Percentiles rank a stretch among this genome's conserved stretches.
Evolutionary conservation across 2,113 vertebrate genomes (phyloP).

Genomic region (Halcyon senegalensis): DNA sequence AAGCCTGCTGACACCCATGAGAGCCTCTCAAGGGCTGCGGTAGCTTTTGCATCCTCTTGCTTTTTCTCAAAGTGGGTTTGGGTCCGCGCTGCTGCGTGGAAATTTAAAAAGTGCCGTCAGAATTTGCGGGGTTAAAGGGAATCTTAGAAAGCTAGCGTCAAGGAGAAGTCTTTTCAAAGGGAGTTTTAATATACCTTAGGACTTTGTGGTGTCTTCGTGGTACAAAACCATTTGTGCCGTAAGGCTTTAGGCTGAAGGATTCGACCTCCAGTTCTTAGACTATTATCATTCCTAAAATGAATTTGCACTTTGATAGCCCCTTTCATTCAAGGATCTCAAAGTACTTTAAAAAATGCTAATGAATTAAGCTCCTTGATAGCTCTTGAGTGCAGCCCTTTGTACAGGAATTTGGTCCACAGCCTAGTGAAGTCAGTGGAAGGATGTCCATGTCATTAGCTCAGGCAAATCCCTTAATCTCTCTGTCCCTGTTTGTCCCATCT

Average conservation of each 20-base stretch:
- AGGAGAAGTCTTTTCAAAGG: not conserved
- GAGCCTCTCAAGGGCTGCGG: not conserved
- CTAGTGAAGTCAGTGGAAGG: not conserved
- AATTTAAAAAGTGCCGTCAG: not conserved
- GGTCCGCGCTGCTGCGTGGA: not conserved
- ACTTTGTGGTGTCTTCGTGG: not conserved
- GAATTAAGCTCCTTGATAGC: constrained; percentile 38
- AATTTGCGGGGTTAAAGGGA: not conserved
- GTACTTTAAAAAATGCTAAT: constrained; percentile 27
- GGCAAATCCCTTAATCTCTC: not conserved
- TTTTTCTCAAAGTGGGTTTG: not conserved
- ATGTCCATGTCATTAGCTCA: not conserved
- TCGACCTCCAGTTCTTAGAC: not conserved
- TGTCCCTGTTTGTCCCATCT: not conserved
- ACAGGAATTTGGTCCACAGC: constrained; percentile 1
- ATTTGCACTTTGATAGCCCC: constrained; percentile 26
- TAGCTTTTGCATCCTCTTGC: not conserved
- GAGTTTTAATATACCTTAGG: not conserved
- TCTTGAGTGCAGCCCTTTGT: constrained; percentile 22
- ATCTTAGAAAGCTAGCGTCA: not conserved
- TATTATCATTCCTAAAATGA: not conserved
- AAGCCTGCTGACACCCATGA: fast-evolving
- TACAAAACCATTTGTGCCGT: not conserved
- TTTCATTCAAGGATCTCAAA: constrained; percentile 34
- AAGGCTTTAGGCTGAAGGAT: not conserved